A percentile compares a stretch with the other conserved stretches of the same genome.
Evolutionary conservation across 2,797 vertebrate species (phyloP).

Genomic region (Myiothlypis chrysogaster): DNA sequence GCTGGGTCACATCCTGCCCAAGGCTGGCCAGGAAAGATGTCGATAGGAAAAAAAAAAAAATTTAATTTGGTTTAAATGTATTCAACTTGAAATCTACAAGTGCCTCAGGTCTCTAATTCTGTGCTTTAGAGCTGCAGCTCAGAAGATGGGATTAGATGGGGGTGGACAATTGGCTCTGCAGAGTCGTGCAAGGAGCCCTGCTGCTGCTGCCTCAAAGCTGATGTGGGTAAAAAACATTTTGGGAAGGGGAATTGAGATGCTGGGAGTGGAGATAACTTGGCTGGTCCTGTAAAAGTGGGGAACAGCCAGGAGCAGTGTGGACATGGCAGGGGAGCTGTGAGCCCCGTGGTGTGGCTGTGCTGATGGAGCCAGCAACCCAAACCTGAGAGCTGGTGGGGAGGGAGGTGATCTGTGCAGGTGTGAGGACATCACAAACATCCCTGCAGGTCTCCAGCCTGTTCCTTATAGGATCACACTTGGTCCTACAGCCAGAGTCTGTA

Average conservation of each 20-base stretch:
- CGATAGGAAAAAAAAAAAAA: not conserved
- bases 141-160: not conserved
- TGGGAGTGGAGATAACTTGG: not conserved
- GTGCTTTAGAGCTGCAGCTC: not conserved
- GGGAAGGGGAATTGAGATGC: not conserved
- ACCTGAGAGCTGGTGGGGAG: not conserved
- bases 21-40: not conserved
- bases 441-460: not conserved
- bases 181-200: not conserved
- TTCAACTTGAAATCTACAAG: not conserved
- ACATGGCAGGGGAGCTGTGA: rapidly evolving
- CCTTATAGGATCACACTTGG: not conserved
- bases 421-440: not conserved
- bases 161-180: not conserved
- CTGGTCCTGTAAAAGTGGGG: not conserved
- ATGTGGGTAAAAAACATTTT: not conserved
- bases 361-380: not conserved
- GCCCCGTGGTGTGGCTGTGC: not conserved
- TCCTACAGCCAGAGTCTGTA: not conserved
- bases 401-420: not conserved
- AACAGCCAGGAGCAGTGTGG: not conserved
- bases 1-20: conserved; percentile 35
- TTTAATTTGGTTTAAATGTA: not conserved
- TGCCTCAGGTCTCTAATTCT: not conserved
- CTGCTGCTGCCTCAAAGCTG: not conserved